These are phyloP conservation scores for Nyctereutes procyonoides DNA, from an alignment of 2,113 vertebrate genomes.

Conservation along the genomic window DNA sequence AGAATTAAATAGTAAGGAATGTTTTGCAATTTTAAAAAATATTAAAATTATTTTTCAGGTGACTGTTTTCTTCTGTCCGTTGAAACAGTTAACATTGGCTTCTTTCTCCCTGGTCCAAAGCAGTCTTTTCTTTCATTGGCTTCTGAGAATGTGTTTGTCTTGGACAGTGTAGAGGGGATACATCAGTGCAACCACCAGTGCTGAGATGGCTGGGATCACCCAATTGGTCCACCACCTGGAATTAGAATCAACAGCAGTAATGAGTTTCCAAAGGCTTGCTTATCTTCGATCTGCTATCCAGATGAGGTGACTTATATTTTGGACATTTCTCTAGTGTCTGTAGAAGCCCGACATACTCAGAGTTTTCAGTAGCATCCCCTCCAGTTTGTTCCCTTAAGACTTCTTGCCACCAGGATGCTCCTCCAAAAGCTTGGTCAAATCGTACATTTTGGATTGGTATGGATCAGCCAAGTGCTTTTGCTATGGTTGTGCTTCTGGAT, in stretches of 20 bases:
- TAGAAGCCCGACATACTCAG: slow-evolving; percentile 96
- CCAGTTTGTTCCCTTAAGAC: slow-evolving; percentile 97
- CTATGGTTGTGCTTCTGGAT: slow-evolving; percentile 92
- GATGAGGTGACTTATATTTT: slow-evolving; percentile 81
- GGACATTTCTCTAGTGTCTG: slow-evolving; percentile 91
- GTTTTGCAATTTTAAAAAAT: neutral
- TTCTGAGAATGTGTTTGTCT: slow-evolving; percentile 75
- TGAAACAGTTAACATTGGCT: slow-evolving; percentile 36
- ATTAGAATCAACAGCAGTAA: slow-evolving; percentile 64
- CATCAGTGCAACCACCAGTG: slow-evolving; percentile 89
- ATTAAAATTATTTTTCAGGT: slow-evolving; percentile 53
- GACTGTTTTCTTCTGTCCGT: slow-evolving; percentile 65
- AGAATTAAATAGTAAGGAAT: neutral
- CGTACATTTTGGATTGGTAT: slow-evolving; percentile 91
- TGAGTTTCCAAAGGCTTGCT: neutral
- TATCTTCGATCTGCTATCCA: neutral
- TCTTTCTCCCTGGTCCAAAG: slow-evolving; percentile 55
- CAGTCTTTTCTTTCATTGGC: slow-evolving; percentile 54
- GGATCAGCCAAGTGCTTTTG: slow-evolving; percentile 94
- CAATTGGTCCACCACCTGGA: slow-evolving; percentile 92
- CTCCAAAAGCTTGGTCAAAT: slow-evolving; percentile 94
- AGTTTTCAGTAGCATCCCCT: slow-evolving; percentile 95
- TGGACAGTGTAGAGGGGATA: slow-evolving; percentile 90
- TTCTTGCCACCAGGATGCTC: slow-evolving; percentile 98
- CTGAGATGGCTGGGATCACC: slow-evolving; percentile 91